Conservation (phyloP, 1,140 invertebrate genomes). For the Zophobas atratus region DNA sequence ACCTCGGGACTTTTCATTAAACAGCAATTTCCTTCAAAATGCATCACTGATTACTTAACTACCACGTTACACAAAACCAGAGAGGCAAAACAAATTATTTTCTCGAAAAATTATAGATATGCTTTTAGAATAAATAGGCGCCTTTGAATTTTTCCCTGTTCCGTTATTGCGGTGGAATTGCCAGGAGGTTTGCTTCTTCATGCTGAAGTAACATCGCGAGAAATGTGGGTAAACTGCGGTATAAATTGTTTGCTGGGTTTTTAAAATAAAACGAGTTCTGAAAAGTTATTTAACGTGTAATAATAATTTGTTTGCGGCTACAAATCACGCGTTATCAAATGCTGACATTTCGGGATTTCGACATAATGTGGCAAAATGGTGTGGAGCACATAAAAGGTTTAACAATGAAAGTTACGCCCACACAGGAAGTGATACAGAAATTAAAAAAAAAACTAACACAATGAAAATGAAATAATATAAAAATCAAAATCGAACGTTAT, state of each 20-base stretch:
- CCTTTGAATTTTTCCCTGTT: constrained; percentile 20
- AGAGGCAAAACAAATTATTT: constrained; percentile 39
- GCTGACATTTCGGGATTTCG: no score
- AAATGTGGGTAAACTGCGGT: no score
- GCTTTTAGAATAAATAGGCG: constrained; percentile 17
- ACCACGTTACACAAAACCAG: constrained; percentile 57
- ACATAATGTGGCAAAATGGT: no score
- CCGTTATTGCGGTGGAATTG: constrained; percentile 4
- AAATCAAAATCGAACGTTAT: no score
- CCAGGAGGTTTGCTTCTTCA: constrained; percentile 5
- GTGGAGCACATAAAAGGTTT: no score
- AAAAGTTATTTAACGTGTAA: neutral
- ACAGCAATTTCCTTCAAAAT: constrained; percentile 57
- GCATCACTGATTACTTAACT: constrained; percentile 61
- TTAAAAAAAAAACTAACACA: no score
- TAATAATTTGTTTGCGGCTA: neutral
- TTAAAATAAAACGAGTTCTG: no score
- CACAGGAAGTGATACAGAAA: no score
- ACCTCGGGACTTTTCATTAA: constrained; percentile 53
- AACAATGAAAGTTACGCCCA: no score
- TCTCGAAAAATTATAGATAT: constrained; percentile 35
- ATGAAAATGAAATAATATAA: no score
- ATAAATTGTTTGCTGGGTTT: no score
- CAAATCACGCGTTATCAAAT: no score
- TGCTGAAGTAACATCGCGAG: neutral